Evolutionary conservation across 2,797 vertebrate genomes (phyloP), one percentile per base, ranked within the genome.

Genomic region (Morelia viridis): DNA sequence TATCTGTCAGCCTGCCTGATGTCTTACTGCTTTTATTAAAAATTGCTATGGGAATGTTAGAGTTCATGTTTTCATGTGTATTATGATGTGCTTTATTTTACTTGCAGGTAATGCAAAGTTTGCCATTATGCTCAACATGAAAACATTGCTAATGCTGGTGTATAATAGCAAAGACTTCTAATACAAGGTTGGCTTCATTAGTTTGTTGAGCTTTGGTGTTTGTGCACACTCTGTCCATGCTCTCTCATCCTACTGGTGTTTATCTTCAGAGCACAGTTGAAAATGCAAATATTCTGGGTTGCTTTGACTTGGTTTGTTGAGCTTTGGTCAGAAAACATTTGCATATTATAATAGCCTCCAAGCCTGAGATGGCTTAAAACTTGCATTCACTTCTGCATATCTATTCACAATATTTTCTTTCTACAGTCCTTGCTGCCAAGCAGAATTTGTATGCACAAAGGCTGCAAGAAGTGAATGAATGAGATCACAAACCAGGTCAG

Each of bases 381-480:
- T 26, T 56, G 22, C 31, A 65, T 19, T 88, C 46, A 83, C 71
- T 83, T 83, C 46, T 64, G 41, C 17, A 83, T 62, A 61, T 91
- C 76, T 62, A 71, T 91, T 86, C 62, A 84, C n/a, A 24, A 22
- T 28, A 84, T 41, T 91, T 64, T 65, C 57, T 46, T 58, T 64
- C 60, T 28, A 15, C n/a, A 60, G 46, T 85, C 58, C 11, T 84
- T 90, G 28, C 35, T 83, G 17, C 57, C 31, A 83, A 87, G 58
- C 84, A 90, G 41, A 87, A 71, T 90, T 90, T 89, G 46, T 19
- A 56, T 64, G 28, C 3, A 89, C 35, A 71, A 85, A 85, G 8
- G 3, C 60, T 76, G 31, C 58, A 89, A 89, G 28, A 92, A 95
- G 91, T 12, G 41, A 89, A 94, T 93, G 92, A 93, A 94, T 90